Conservation (phyloP, 1,140 invertebrate genomes). For the Cepaea nemoralis region DNA sequence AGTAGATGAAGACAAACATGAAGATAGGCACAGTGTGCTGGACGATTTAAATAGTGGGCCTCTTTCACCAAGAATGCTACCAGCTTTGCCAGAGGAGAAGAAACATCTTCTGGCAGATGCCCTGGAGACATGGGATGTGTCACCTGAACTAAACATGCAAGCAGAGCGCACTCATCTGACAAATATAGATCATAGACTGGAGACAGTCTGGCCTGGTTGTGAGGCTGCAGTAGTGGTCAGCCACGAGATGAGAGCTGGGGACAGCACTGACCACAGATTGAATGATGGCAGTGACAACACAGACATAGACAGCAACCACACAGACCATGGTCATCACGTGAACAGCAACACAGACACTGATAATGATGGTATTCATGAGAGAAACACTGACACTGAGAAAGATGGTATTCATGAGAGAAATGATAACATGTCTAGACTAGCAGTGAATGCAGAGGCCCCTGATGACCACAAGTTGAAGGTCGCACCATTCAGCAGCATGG, state of each 20-base stretch:
- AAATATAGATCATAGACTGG: too few species aligned
- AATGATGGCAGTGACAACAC: neutral
- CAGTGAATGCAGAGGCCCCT: too few species aligned
- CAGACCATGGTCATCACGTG: neutral
- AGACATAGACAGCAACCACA: neutral
- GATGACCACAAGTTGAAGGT: too few species aligned
- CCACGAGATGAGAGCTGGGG: neutral
- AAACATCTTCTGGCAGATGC: neutral
- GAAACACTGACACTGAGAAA: neutral
- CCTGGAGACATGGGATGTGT: neutral
- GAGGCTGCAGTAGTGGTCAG: too few species aligned
- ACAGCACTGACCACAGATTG: neutral
- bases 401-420: neutral
- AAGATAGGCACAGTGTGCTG: too few species aligned
- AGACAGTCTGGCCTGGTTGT: too few species aligned
- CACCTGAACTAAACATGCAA: neutral
- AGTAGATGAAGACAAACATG: too few species aligned
- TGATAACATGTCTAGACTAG: too few species aligned
- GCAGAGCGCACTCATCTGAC: too few species aligned
- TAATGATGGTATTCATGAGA: neutral
- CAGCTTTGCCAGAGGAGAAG: conserved; percentile 16
- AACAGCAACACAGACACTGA: neutral
- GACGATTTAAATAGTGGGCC: neutral
- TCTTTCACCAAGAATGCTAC: neutral
- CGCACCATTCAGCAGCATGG: too few species aligned